A percentile compares a stretch with the other conserved stretches of the same genome.
Conservation (phyloP, 1,140 invertebrate genomes). For the Bombus vancouverensis region DNA sequence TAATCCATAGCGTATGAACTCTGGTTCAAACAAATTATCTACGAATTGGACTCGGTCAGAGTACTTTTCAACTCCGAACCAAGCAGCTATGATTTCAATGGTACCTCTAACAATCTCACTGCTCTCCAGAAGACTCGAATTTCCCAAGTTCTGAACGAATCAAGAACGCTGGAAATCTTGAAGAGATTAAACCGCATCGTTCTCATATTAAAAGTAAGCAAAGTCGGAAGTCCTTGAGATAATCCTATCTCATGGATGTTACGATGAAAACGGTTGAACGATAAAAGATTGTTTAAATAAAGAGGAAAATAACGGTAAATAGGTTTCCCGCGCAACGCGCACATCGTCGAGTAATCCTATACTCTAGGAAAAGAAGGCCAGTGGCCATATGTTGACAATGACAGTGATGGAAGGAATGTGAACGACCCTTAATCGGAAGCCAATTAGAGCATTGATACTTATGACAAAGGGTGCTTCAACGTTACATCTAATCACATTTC, state of each 20-base stretch:
- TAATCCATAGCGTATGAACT: constrained; percentile 94
- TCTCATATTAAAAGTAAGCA: constrained; percentile 94
- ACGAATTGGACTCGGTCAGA: constrained; percentile 96
- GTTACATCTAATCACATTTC: constrained; percentile 75
- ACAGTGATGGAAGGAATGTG: constrained; percentile 63
- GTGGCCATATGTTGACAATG: constrained; percentile 44
- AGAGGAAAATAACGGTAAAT: not conserved
- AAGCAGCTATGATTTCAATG: constrained; percentile 52
- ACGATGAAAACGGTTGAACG: too few relatives aligned
- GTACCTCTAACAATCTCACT: constrained; percentile 38
- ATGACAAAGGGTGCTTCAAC: constrained; percentile 44
- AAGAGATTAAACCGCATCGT: constrained; percentile 96
- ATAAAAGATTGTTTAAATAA: not conserved
- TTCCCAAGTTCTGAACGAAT: constrained; percentile 90
- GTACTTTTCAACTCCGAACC: constrained; percentile 87
- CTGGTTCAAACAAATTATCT: constrained; percentile 99
- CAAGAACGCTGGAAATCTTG: constrained; percentile 95
- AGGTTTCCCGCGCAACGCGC: not conserved
- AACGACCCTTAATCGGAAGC: constrained; percentile 76
- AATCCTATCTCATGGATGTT: not conserved
- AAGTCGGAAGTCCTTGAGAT: not conserved
- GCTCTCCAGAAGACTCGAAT: constrained; percentile 40
- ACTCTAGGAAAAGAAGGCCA: constrained; percentile 20
- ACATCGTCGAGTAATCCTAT: constrained; percentile 19
- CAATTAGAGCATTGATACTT: constrained; percentile 69